Conservation (phyloP, 23 tunicate species). For the Corella eumyota region DNA sequence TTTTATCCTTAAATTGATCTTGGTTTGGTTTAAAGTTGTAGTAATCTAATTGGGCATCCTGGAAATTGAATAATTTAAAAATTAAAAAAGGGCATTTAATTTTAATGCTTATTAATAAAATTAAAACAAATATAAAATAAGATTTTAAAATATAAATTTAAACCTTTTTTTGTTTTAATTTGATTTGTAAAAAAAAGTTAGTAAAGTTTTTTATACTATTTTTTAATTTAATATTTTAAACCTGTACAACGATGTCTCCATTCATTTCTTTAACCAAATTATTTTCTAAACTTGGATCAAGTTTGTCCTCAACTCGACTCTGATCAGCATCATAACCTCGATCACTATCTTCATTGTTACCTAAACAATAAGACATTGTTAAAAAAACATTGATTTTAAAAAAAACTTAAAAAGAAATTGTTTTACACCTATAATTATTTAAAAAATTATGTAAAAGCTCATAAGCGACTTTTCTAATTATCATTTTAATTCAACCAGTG, state of each 20-base stretch:
- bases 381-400: not conserved
- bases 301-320: constrained; percentile 18
- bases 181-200: not conserved
- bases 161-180: too few relatives aligned
- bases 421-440: too few relatives aligned
- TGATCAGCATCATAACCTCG: constrained; percentile 45
- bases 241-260: constrained; percentile 43
- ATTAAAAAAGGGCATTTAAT: not conserved
- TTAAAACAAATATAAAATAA: not conserved
- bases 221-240: not conserved
- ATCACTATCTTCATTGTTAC: constrained; percentile 17
- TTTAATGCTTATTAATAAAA: not conserved
- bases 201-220: not conserved
- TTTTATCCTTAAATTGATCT: constrained; percentile 10
- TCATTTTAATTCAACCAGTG: too few relatives aligned
- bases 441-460: not conserved
- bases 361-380: not conserved
- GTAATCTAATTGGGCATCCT: constrained; percentile 55
- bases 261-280: constrained; percentile 10
- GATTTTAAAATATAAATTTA: too few relatives aligned
- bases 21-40: constrained; percentile 29
- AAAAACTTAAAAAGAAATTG: too few relatives aligned
- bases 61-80: not conserved
- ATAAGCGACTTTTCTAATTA: too few relatives aligned
- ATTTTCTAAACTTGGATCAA: not conserved